These are phyloP conservation scores for western clawed frog (Xenopus tropicalis) DNA, from an alignment of 2,113 vertebrate species.

Conservation along the genomic window DNA sequence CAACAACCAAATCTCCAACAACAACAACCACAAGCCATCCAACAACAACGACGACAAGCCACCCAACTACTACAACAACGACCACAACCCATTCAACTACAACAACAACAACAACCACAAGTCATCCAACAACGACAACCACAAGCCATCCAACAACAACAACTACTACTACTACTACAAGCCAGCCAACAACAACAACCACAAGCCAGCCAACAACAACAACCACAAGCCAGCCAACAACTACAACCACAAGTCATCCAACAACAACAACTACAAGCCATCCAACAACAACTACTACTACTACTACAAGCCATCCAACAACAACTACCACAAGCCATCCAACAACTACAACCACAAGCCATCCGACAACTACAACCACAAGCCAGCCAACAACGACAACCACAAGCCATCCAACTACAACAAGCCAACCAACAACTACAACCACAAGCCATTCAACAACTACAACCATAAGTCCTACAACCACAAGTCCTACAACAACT, in stretches of 20 bases:
- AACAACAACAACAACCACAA: background rate
- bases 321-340: background rate
- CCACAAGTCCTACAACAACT: too few relatives aligned
- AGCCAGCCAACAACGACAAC: too few relatives aligned
- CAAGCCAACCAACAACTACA: too few relatives aligned
- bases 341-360: background rate
- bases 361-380: too few relatives aligned
- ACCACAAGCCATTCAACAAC: too few relatives aligned
- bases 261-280: background rate
- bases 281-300: background rate
- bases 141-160: background rate
- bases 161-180: background rate
- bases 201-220: background rate
- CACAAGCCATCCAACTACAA: too few relatives aligned
- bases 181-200: background rate
- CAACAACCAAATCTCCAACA: background rate
- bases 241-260: background rate
- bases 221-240: background rate
- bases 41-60: slow-evolving; percentile 15
- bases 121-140: background rate
- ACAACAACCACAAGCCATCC: background rate
- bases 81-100: background rate
- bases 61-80: background rate
- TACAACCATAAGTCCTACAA: too few relatives aligned
- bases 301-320: background rate